These are phyloP conservation scores for Metaphire vulgaris DNA, from an alignment of 1,140 invertebrate genomes.

Conservation along the genomic window DNA sequence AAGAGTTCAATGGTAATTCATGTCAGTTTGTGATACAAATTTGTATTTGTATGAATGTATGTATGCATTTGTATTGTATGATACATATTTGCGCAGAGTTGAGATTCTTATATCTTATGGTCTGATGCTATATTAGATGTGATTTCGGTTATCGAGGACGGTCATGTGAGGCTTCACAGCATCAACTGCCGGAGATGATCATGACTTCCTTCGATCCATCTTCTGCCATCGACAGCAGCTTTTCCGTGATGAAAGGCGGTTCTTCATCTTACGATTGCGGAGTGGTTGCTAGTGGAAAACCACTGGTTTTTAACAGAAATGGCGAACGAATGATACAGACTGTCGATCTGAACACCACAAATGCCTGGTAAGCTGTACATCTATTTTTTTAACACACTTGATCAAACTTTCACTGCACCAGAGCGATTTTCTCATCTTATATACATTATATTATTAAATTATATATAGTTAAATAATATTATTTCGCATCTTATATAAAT, in stretches of 20 bases:
- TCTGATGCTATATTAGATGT: no score
- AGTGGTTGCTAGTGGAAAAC: constrained; percentile 50
- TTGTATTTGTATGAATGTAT: no score
- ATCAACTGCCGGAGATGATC: constrained; percentile 42
- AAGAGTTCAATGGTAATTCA: no score
- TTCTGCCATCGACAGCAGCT: constrained; percentile 27
- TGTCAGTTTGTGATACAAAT: no score
- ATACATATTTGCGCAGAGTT: no score
- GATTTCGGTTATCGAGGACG: constrained; percentile 51
- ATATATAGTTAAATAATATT: no score
- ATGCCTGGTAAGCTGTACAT: constrained; percentile 34
- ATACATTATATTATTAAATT: no score
- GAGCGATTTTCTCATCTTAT: no score
- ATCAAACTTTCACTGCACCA: no score
- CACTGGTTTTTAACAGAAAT: constrained; percentile 49
- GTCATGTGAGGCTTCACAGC: constrained; percentile 41
- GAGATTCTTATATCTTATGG: no score
- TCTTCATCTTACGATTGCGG: constrained; percentile 48
- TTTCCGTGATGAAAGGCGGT: constrained; percentile 40
- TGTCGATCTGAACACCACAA: constrained; percentile 51
- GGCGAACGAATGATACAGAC: constrained; percentile 47
- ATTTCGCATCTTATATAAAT: no score
- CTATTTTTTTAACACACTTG: neutral
- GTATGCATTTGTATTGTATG: no score
- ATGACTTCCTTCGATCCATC: constrained; percentile 45